phyloP scores from a whole-genome alignment of 1,140 invertebrate genomes.

The Heliconius melpomene region DNA sequence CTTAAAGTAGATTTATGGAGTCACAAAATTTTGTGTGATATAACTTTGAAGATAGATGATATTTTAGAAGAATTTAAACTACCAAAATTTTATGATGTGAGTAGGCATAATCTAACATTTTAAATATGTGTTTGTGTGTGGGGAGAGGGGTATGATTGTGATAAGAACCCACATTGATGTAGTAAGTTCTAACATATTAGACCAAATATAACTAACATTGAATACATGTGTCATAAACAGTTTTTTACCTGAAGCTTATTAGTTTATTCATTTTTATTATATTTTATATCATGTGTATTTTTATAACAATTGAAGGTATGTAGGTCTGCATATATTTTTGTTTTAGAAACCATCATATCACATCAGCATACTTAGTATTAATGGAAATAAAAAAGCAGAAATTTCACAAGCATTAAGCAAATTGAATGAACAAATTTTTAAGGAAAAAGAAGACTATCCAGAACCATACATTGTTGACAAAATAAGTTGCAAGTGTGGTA shows the following conservation, averaged over 20 bases:
- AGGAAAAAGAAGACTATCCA: constrained; percentile 20
- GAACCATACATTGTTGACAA: constrained; percentile 42
- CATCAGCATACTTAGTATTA: constrained; percentile 85
- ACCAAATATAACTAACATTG: too few relatives aligned
- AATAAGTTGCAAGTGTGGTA: constrained; percentile 67
- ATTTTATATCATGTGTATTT: background rate
- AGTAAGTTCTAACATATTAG: background rate
- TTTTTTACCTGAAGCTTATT: too few relatives aligned
- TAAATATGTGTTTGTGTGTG: background rate
- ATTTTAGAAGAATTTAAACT: constrained; percentile 86
- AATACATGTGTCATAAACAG: too few relatives aligned
- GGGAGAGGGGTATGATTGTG: too few relatives aligned
- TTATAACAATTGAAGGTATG: background rate
- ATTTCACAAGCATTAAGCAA: constrained; percentile 61
- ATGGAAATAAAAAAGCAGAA: constrained; percentile 82
- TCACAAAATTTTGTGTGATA: constrained; percentile 75
- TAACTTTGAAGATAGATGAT: constrained; percentile 82
- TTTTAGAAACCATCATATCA: constrained; percentile 87
- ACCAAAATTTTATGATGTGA: constrained; percentile 71
- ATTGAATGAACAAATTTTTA: constrained; percentile 53
- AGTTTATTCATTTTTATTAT: too few relatives aligned
- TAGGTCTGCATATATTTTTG: constrained; percentile 15
- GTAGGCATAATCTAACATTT: background rate
- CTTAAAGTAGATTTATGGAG: constrained; percentile 81
- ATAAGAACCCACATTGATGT: too few relatives aligned